Evolutionary conservation across 2,888 invertebrate genomes (phyloP), one percentile per base, ranked within the genome.

Genomic region (Caenorhabditis plicata): DNA sequence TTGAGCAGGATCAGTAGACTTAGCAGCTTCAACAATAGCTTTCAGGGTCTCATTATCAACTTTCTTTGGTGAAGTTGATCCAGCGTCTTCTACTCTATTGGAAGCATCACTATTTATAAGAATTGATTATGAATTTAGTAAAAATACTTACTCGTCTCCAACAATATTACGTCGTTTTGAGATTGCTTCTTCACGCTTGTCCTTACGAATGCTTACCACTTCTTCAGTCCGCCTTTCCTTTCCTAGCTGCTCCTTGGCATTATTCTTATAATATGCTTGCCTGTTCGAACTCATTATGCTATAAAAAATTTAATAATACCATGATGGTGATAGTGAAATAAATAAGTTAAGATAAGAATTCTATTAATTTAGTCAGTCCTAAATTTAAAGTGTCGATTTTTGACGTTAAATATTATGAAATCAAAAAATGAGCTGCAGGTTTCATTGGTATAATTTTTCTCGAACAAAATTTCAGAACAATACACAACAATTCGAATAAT

Each of bases 241-340:
- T 20, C 95, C 83, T 81, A 95, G 95, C 85, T 92, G 92, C 87
- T 96, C 95, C 87, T 95, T 96, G 82, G 95, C 95, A 87, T 92
- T 92, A 87, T 96, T 95, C 88, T 96, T 96, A 85, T 92, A 93
- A 64, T 80, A 79, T 29, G 53, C 54, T 49, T 61, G 61, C 51
- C 61, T 50, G 61, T 50, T 61, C 52, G 55, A 48, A 47, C 54
- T 60, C 60, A 60, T 60, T 38, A n/a, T 50, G 51, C 52, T 52
- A 48, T 40, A 52, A 48, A 27, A 35, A 20, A 5, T 17, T 17
- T 41, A 41, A 25, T 25, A n/a, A n/a, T n/a, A n/a, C n/a, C n/a
- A n/a, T n/a, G n/a, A n/a, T n/a, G n/a, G 31, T 11, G 31, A 31
- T 9, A 11, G 31, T 31, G 31, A 31, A 31, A n/a, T n/a, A n/a